Conservation (phyloP, 2,113 vertebrate species). For the Plecturocebus donacophilus region DNA sequence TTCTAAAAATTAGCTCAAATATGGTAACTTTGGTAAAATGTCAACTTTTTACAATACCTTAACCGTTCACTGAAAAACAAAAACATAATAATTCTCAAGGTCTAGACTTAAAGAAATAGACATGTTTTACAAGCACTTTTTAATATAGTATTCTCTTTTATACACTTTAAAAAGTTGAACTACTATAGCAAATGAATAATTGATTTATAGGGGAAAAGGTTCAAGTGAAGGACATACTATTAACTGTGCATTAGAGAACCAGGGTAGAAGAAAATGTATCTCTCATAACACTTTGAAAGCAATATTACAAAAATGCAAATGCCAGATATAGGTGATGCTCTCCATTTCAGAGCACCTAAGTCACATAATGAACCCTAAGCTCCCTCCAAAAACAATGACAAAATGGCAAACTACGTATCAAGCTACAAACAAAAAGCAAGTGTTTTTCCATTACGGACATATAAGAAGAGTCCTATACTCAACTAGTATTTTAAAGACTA, state of each 20-base stretch:
- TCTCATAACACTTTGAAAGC: background rate
- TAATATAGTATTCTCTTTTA: constrained; percentile 48
- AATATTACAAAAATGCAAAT: constrained; percentile 2
- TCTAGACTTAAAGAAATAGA: constrained; percentile 22
- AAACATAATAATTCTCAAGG: constrained; percentile 27
- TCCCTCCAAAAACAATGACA: background rate
- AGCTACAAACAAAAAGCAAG: background rate
- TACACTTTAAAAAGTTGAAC: constrained; percentile 50
- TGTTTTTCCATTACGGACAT: background rate
- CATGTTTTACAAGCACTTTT: constrained; percentile 20
- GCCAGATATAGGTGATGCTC: background rate
- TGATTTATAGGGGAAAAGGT: constrained; percentile 49
- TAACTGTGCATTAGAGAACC: constrained; percentile 46
- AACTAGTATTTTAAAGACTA: constrained; percentile 19
- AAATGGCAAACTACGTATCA: background rate
- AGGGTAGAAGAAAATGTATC: background rate
- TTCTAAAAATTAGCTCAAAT: constrained; percentile 10
- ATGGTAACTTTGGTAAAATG: background rate
- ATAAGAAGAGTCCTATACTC: background rate
- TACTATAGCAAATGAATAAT: constrained; percentile 40
- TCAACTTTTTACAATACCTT: constrained; percentile 19
- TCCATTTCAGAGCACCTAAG: background rate
- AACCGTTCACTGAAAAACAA: background rate
- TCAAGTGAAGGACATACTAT: constrained; percentile 40
- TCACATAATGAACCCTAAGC: background rate